Conservation (phyloP, 2,797 vertebrate genomes). For the Gymnoscopelus braueri region DNA sequence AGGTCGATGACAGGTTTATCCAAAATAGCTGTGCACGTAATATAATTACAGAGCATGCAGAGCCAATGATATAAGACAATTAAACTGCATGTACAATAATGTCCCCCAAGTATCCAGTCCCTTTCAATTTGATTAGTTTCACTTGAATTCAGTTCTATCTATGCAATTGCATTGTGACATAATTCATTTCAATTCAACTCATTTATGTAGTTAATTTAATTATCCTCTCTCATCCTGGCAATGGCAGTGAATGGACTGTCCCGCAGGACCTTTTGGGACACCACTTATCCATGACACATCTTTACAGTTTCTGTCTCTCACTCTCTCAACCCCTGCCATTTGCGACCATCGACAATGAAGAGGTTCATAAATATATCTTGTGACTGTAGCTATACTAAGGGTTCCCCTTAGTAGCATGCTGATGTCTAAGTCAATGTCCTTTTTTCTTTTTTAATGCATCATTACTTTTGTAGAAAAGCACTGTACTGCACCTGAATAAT, state of each 20-base stretch:
- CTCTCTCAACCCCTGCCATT: neutral
- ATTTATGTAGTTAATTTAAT: neutral
- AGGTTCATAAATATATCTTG: slow-evolving; percentile 21
- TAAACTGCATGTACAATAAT: neutral
- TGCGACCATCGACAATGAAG: neutral
- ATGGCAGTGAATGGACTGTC: neutral
- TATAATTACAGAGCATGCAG: neutral
- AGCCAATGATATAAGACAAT: neutral
- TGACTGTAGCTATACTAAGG: slow-evolving; percentile 14
- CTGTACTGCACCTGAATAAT: slow-evolving; percentile 5
- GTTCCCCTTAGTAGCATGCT: neutral
- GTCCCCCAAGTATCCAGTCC: neutral
- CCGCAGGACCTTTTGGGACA: neutral
- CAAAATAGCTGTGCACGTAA: neutral
- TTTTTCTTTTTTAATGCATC: slow-evolving; percentile 2
- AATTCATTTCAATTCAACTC: neutral
- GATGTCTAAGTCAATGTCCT: too few species aligned
- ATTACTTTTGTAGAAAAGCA: slow-evolving; percentile 10
- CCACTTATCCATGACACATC: neutral
- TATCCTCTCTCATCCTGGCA: neutral
- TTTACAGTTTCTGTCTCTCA: neutral
- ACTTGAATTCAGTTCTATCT: neutral
- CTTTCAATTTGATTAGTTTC: neutral
- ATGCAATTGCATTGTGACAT: neutral
- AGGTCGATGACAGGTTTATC: slow-evolving; percentile 43